phyloP scores from a whole-genome alignment of 2,888 invertebrate species.

The Heteromyza rotundicornis region DNA sequence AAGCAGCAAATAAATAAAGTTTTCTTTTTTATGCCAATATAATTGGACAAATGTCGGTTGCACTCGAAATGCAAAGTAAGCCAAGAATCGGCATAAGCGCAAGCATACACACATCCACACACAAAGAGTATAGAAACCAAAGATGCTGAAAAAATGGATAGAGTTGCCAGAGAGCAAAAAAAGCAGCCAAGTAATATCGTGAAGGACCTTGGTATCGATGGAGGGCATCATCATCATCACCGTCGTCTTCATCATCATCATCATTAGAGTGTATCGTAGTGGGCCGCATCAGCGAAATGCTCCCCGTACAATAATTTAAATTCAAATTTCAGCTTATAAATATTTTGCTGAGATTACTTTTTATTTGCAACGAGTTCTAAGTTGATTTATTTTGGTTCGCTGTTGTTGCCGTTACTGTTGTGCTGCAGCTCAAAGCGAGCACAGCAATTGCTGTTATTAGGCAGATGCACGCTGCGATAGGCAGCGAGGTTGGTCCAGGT shows the following conservation, averaged over 20 bases:
- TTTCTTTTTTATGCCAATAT: constrained; percentile 3
- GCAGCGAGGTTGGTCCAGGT: neutral
- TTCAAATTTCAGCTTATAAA: constrained; percentile 40
- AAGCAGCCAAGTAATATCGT: neutral
- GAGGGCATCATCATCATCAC: neutral
- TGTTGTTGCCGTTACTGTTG: too few species aligned
- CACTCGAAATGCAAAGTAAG: neutral
- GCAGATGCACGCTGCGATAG: constrained; percentile 5
- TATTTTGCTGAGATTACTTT: constrained; percentile 3
- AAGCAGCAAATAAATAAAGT: neutral
- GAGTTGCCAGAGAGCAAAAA: neutral
- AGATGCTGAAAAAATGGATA: neutral
- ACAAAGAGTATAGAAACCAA: neutral
- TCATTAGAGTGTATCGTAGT: too few species aligned
- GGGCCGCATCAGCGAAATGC: neutral
- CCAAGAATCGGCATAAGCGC: neutral
- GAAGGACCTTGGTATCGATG: constrained; percentile 1
- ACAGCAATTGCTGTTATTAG: neutral
- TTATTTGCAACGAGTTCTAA: neutral
- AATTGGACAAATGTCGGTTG: constrained; percentile 5
- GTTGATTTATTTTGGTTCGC: too few species aligned
- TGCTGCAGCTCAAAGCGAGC: neutral
- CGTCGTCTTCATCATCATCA: neutral
- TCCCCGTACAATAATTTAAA: constrained; percentile 40
- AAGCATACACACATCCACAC: too few species aligned